Conservation (phyloP, 2,113 vertebrate species). For the Apus apus region DNA sequence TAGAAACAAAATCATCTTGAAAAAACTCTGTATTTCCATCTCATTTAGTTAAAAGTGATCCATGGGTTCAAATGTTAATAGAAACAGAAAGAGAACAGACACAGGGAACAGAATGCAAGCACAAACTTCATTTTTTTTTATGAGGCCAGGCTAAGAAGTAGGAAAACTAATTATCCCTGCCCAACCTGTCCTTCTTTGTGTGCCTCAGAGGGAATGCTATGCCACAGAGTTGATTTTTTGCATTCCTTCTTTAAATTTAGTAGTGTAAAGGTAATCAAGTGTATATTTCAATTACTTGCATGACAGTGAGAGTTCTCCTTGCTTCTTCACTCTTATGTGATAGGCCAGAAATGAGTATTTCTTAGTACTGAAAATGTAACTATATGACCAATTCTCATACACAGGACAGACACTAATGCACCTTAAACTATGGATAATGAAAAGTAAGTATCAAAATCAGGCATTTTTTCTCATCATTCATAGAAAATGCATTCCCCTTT, state of each 20-base stretch:
- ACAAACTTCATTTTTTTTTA: background rate
- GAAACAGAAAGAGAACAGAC: background rate
- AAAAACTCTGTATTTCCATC: background rate
- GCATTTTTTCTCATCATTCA: background rate
- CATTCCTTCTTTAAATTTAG: background rate
- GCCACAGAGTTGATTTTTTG: background rate
- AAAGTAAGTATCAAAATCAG: background rate
- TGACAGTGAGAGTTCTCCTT: background rate
- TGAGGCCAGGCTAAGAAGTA: background rate
- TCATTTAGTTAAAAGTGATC: background rate
- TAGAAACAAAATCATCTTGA: background rate
- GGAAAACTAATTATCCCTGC: background rate
- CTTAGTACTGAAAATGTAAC: background rate
- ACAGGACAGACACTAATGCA: background rate
- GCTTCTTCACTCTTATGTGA: background rate
- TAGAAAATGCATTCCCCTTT: background rate
- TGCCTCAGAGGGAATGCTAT: background rate
- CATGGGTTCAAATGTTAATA: background rate
- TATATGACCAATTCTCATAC: background rate
- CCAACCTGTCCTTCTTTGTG: background rate
- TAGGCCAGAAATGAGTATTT: background rate
- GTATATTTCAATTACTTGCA: background rate
- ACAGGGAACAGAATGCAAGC: background rate
- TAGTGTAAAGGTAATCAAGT: background rate
- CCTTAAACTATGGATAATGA: background rate